Evolutionary conservation across 2,113 vertebrate species (phyloP), one percentile per base, ranked within the genome.

Genomic region (Pelvicachromis taeniatus): DNA sequence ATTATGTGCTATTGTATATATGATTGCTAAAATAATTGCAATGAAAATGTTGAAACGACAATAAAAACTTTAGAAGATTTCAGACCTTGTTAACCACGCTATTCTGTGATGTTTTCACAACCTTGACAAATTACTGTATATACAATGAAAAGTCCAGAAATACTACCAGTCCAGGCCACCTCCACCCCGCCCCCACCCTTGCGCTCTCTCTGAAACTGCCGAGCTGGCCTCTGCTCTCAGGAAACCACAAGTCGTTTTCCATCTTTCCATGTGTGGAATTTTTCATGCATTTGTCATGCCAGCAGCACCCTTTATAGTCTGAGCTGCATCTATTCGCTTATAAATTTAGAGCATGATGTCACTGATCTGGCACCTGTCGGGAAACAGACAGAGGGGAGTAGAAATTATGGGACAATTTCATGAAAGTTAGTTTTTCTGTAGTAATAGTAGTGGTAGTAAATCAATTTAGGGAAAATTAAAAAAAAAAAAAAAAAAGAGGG

Each of bases 241-340:
- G 94, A 96, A 96, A 94, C 95, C 95, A 88, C 94, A 93, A 95
- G 94, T 93, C 87, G 89, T 95, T 95, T 94, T 96, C 95, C 94
- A 94, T 94, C 91, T 95, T 92, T 95, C 94, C 92, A 93, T 86
- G 91, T 94, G 95, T 95, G 94, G 95, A 96, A 95, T 95, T 88
- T 95, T 95, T 93, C 90, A 94, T 94, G 91, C 88, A 52, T 84
- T 87, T 86, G 55, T 90, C 90, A 91, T 92, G 93, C 93, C 93
- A 92, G 90, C 78, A 86, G 91, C 88, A 82, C 81, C 89, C 90
- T 94, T 93, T 87, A 90, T 86, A 94, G 89, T 91, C 81, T 50
- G 73, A 73, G 80, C 83, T 84, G 87, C 80, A 87, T 85, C 88
- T 85, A 83, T 83, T 70, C 19, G 81, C 56, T 79, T 91, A 79